A percentile compares a stretch with the other conserved stretches of the same genome.
phyloP scores from a whole-genome alignment of 2,888 invertebrate species.

The Xestoiulus laeticollis region DNA sequence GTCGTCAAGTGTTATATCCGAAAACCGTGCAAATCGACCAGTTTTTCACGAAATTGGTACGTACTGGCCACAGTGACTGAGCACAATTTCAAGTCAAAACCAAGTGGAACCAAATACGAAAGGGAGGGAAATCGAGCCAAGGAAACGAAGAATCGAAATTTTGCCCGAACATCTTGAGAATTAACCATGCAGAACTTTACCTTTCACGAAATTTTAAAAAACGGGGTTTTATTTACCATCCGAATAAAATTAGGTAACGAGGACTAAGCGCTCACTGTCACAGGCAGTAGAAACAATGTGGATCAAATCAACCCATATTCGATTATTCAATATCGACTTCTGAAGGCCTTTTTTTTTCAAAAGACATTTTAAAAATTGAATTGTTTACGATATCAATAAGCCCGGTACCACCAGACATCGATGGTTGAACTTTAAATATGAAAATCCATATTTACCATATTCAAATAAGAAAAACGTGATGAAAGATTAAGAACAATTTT shows the following conservation, averaged over 20 bases:
- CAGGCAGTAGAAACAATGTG: neutral
- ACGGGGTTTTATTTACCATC: neutral
- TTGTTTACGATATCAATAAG: neutral
- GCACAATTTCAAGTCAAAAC: neutral
- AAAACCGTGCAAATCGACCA: slow-evolving; percentile 21
- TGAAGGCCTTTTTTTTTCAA: neutral
- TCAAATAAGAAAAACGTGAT: no score
- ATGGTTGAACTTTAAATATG: neutral
- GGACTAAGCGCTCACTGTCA: slow-evolving; percentile 32
- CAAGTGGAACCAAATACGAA: neutral
- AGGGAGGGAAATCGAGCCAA: neutral
- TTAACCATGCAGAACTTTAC: slow-evolving; percentile 16
- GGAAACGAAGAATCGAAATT: neutral
- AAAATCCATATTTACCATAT: no score
- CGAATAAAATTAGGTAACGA: neutral
- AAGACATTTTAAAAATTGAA: neutral
- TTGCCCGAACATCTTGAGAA: neutral
- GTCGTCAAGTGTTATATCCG: slow-evolving; percentile 8
- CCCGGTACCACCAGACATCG: neutral
- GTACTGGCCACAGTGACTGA: neutral
- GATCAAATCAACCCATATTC: neutral
- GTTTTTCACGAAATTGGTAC: neutral
- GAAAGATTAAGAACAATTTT: no score
- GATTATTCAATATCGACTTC: neutral
- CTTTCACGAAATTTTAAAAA: slow-evolving; percentile 23